These are phyloP conservation scores for Colossoma macropomum DNA, from an alignment of 2,113 vertebrate species.

Conservation along the genomic window DNA sequence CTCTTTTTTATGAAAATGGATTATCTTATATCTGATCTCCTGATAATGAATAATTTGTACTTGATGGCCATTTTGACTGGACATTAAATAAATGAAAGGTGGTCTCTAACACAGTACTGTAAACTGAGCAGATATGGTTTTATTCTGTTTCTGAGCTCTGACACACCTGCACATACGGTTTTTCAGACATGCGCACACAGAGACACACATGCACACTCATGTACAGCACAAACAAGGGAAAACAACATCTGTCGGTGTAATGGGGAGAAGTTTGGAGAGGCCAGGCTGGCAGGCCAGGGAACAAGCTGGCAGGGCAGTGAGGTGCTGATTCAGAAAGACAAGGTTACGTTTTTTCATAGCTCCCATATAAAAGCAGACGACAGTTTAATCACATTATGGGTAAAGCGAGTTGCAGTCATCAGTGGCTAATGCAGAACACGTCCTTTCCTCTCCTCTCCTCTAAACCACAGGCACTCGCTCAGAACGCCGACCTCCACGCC, in stretches of 20 bases:
- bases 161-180: neutral
- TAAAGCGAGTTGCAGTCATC: slow-evolving; percentile 29
- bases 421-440: slow-evolving; percentile 31
- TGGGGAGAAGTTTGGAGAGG: slow-evolving; percentile 26
- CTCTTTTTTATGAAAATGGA: no score
- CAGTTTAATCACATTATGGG: slow-evolving; percentile 49
- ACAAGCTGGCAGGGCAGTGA: slow-evolving; percentile 3
- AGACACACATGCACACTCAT: neutral
- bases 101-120: no score
- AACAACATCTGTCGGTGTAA: slow-evolving; percentile 52
- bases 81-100: no score
- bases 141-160: neutral
- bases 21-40: no score
- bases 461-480: slow-evolving; percentile 10
- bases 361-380: slow-evolving; percentile 41
- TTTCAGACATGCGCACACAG: slow-evolving; percentile 2
- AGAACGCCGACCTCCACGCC: neutral
- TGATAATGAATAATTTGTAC: no score
- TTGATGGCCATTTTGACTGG: no score
- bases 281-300: slow-evolving; percentile 8
- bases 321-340: slow-evolving; percentile 40
- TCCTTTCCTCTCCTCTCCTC: neutral
- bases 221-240: slow-evolving; percentile 31
- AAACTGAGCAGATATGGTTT: neutral
- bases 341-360: slow-evolving; percentile 36